Evolutionary conservation across 1,140 invertebrate species (phyloP), one percentile per base, ranked within the genome.

Genomic region (Drosophila funebris): DNA sequence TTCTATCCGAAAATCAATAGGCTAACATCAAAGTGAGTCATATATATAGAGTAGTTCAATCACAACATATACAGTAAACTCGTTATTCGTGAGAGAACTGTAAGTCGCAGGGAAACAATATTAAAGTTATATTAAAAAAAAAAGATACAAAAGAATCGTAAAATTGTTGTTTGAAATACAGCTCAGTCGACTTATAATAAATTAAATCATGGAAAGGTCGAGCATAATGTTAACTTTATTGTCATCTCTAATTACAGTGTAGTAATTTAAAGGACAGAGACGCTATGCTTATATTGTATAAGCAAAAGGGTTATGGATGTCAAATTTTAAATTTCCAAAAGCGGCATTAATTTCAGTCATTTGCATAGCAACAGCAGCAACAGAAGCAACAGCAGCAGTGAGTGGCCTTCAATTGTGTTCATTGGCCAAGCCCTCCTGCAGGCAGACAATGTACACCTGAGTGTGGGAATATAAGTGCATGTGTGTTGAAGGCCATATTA

Each of bases 401-500:
- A 31, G 22, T 60, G 70, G 53, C 70, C 70, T 73, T 73, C 70
- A 54, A 58, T 36, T 66, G 29, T 22, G 31, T 31, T 3, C 24
- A 4, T n/a, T 20, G 7, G 8, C 56, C 41, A 24, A n/a, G 4
- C 41, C 27, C 41, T 22, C 41, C 78, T 62, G 62, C 64, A 57
- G 62, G 27, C 64, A 77, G 66, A 85, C 81, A 85, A 75, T 66
- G 75, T 66, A 62, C 53, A 58, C 24, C 52, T 27, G 13, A 36
- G 16, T 36, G 41, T 57, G 37, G 9, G 8, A 29, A 3, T 74
- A 61, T 39, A 54, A 37, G 52, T 6, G 22, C 11, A 29, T 36
- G 31, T 31, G 41, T 11, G 83, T 78, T 85, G 78, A 87, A 88
- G 82, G 83, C 63, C 82, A 70, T 29, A 67, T 78, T 87, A 73